phyloP scores from a whole-genome alignment of 2,888 invertebrate genomes.

The Synergus laeviventris region DNA sequence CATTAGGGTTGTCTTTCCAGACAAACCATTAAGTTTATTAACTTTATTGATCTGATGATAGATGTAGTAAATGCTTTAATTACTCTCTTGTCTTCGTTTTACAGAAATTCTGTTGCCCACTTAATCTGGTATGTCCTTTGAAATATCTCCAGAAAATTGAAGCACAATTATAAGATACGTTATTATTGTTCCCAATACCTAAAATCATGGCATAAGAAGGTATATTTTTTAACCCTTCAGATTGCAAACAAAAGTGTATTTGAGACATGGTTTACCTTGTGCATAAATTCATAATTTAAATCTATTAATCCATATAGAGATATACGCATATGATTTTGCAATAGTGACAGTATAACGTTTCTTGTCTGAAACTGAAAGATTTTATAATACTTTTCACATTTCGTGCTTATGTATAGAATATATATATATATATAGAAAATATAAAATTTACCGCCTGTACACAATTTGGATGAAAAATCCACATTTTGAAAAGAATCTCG shows the following conservation, averaged over 20 bases:
- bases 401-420: neutral
- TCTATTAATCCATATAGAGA: neutral
- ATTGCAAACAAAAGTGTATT: neutral
- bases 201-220: neutral
- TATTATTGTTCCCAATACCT: conserved; percentile 1
- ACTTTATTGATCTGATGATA: neutral
- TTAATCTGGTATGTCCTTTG: neutral
- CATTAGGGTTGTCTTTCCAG: too few relatives aligned
- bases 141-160: neutral
- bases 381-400: too few relatives aligned
- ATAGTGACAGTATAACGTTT: neutral
- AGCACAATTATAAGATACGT: conserved; percentile 21
- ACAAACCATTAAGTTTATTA: too few relatives aligned
- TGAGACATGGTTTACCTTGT: neutral
- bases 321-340: neutral
- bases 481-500: neutral
- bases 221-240: too few relatives aligned
- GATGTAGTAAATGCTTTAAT: neutral
- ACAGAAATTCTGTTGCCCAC: neutral
- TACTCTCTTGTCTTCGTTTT: too few relatives aligned
- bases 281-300: neutral
- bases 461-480: neutral
- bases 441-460: neutral
- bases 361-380: neutral
- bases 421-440: neutral